Evolutionary conservation across 2,888 invertebrate genomes (phyloP), one percentile per base, ranked within the genome.

Genomic region (Drosophila acutilabella): DNA sequence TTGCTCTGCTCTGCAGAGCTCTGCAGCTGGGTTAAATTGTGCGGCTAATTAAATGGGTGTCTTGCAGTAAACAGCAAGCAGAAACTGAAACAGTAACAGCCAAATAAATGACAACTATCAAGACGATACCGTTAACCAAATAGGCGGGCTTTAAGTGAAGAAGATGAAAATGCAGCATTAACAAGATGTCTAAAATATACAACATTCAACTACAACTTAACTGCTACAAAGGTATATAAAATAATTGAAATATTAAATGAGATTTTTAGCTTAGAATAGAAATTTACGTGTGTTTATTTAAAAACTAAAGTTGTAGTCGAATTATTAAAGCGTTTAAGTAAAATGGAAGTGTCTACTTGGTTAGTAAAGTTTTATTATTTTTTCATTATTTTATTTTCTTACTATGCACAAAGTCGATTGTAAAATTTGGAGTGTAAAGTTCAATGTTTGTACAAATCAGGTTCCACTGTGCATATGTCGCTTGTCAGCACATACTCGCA

Each of bases 41-140:
- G 78, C 71, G 45, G 73, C 73, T 87, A 87, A 87, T 87, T 85
- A 85, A 84, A 80, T 81, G 71, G 70, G 64, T 66, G 78, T 60
- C 81, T 68, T 78, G 80, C 69, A 61, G 75, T 75, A 66, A 80
- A 75, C 36, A 50, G 18, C 0, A 30, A 30, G 8, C 30, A 26
- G 26, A 26, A 26, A 23, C 23, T 23, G 23, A 26, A 26, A 26
- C 26, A 62, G 53, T 71, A 62, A 75, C 50, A 36, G 18, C 23
- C 36, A 36, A 45, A 73, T 78, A 54, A 75, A 80, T 76, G 73
- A 60, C 61, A 75, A 71, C 81, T 75, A 82, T 77, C 74, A 71
- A 56, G 40, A 45, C 16, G n/a, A 65, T 51, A 47, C 42, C 36
- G 41, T 6, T 26, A n/a, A 18, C 16, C 41, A 54, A 54, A 41